phyloP scores from a whole-genome alignment of 2,888 invertebrate species.

The Cyclophora albipunctata region DNA sequence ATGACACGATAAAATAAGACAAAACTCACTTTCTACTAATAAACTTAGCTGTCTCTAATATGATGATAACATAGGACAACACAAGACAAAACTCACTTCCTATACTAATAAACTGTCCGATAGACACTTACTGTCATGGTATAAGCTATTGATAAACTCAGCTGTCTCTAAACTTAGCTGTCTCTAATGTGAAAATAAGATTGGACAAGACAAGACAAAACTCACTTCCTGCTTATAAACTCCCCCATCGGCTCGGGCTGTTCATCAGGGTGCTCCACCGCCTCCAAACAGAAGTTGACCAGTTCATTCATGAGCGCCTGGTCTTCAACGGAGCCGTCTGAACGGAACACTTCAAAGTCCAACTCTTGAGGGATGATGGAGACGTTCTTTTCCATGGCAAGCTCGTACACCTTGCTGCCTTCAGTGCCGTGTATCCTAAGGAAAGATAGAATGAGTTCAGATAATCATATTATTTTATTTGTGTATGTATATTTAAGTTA shows the following conservation, averaged over 20 bases:
- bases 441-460: not conserved
- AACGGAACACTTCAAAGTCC: slow-evolving; percentile 26
- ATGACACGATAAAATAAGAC: too few species aligned
- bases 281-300: slow-evolving; percentile 19
- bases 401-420: slow-evolving; percentile 32
- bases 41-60: too few species aligned
- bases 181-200: too few species aligned
- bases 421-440: slow-evolving; percentile 52
- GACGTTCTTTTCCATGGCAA: slow-evolving; percentile 36
- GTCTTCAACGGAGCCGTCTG: slow-evolving; percentile 26
- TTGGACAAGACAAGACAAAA: not conserved
- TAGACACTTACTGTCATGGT: too few species aligned
- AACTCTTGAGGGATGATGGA: slow-evolving; percentile 31
- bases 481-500: not conserved
- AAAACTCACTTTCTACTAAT: too few species aligned
- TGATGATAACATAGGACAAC: too few species aligned
- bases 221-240: slow-evolving; percentile 38
- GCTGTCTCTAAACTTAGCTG: not conserved
- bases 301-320: slow-evolving; percentile 28
- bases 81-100: too few species aligned
- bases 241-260: slow-evolving; percentile 34
- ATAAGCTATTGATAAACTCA: too few species aligned
- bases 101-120: too few species aligned
- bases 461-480: not conserved
- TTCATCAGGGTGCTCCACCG: slow-evolving; percentile 25